Percentiles rank a stretch among this genome's conserved stretches.
phyloP scores from a whole-genome alignment of 1,140 invertebrate genomes.

The Goniozus legneri region DNA sequence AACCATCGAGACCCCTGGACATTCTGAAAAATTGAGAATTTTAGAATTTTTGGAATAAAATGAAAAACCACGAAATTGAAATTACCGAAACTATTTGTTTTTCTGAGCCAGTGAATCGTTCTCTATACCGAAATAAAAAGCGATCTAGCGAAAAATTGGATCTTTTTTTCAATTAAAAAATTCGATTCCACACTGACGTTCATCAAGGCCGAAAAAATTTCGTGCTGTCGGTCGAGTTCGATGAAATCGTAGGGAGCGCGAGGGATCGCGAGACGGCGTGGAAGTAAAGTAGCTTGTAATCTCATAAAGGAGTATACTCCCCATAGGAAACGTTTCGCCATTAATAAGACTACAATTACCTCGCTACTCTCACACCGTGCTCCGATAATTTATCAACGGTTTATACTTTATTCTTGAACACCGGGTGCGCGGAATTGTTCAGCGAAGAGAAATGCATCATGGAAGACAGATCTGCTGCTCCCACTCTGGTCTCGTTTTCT shows the following conservation, averaged over 20 bases:
- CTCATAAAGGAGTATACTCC: background rate
- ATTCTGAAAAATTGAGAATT: constrained; percentile 38
- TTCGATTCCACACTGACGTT: background rate
- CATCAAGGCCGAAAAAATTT: background rate
- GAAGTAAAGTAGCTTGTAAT: background rate
- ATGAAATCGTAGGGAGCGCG: too few species aligned
- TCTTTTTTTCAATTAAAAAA: background rate
- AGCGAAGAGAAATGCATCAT: constrained; percentile 12
- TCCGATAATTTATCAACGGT: constrained; percentile 27
- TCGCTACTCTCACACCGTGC: constrained; percentile 7
- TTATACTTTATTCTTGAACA: constrained; percentile 23
- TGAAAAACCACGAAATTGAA: too few species aligned
- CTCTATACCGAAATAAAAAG: too few species aligned
- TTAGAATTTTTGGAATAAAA: too few species aligned
- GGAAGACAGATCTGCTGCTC: constrained; percentile 19
- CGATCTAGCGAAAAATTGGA: too few species aligned
- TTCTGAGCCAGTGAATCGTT: too few species aligned
- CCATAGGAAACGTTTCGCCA: constrained; percentile 7
- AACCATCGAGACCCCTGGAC: constrained; percentile 42
- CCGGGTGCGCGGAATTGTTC: constrained; percentile 25
- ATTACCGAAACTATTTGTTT: too few species aligned
- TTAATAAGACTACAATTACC: constrained; percentile 26
- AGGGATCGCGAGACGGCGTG: background rate
- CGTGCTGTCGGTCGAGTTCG: too few species aligned
- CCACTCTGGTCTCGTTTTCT: background rate